Conservation (phyloP, 2,888 invertebrate species). For the Labia minor region DNA sequence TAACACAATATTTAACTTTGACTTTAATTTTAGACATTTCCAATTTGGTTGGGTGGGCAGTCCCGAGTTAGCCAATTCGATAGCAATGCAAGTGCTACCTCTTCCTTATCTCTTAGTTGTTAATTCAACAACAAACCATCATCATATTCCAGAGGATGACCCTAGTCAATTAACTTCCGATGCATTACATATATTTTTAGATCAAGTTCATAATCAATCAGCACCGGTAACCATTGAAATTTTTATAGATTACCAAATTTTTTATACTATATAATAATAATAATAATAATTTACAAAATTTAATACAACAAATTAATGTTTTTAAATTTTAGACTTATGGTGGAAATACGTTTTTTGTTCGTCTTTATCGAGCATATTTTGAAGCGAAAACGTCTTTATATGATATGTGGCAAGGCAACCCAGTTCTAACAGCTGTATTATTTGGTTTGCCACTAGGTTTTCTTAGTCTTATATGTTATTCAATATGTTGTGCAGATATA, state of each 20-base stretch:
- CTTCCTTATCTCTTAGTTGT: conserved; percentile 81
- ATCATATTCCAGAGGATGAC: conserved; percentile 80
- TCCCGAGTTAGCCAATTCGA: conserved; percentile 82
- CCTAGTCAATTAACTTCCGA: conserved; percentile 69
- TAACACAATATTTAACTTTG: conserved; percentile 13
- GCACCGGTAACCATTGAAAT: conserved; percentile 50
- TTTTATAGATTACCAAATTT: neutral
- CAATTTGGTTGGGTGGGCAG: conserved; percentile 95
- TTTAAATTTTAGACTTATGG: conserved; percentile 57
- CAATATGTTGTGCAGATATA: conserved; percentile 92
- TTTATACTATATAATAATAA: no score
- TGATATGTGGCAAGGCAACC: conserved; percentile 87
- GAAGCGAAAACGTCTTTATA: conserved; percentile 68
- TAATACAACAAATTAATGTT: neutral
- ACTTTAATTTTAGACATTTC: conserved; percentile 43
- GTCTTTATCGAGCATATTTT: conserved; percentile 68
- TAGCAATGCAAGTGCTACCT: conserved; percentile 76
- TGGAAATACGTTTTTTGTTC: conserved; percentile 66
- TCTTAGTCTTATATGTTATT: conserved; percentile 86
- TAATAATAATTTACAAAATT: neutral
- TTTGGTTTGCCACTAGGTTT: conserved; percentile 92
- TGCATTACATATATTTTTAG: conserved; percentile 62
- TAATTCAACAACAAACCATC: conserved; percentile 84
- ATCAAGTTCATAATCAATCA: conserved; percentile 63
- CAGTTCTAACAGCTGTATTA: conserved; percentile 81